Conservation (phyloP, 1,140 invertebrate species). For the Melanaphis sacchari region DNA sequence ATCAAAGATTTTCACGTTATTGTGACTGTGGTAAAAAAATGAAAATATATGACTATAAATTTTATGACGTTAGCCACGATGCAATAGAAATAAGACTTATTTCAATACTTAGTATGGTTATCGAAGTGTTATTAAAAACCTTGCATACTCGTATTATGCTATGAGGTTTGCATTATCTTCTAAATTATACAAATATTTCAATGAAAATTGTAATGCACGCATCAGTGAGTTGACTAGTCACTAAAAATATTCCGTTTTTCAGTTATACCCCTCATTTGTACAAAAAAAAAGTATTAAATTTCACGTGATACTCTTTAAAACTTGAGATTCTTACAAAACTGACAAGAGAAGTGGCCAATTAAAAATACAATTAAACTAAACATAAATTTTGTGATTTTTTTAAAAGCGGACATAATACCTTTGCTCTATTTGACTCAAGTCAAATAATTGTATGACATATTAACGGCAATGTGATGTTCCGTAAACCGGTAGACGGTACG, state of each 20-base stretch:
- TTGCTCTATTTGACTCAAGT: background rate
- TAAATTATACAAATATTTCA: too few species aligned
- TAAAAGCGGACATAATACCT: background rate
- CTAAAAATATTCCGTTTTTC: too few species aligned
- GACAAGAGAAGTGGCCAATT: background rate
- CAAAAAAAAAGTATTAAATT: too few species aligned
- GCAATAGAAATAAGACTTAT: too few species aligned
- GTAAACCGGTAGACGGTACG: background rate
- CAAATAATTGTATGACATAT: background rate
- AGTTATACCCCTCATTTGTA: too few species aligned
- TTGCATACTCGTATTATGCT: background rate
- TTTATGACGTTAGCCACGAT: background rate
- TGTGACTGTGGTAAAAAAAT: too few species aligned
- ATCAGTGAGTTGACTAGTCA: too few species aligned
- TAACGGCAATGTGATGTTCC: background rate
- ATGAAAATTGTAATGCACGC: too few species aligned
- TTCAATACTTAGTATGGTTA: too few species aligned
- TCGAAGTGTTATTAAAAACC: background rate
- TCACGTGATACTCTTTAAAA: too few species aligned
- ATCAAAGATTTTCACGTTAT: background rate
- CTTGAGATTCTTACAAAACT: too few species aligned
- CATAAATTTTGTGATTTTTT: background rate
- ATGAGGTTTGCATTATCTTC: too few species aligned
- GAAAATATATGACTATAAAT: background rate
- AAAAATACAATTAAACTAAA: background rate